These are phyloP conservation scores for Drosophila neonasuta DNA, from an alignment of 2,888 invertebrate species.

Conservation along the genomic window DNA sequence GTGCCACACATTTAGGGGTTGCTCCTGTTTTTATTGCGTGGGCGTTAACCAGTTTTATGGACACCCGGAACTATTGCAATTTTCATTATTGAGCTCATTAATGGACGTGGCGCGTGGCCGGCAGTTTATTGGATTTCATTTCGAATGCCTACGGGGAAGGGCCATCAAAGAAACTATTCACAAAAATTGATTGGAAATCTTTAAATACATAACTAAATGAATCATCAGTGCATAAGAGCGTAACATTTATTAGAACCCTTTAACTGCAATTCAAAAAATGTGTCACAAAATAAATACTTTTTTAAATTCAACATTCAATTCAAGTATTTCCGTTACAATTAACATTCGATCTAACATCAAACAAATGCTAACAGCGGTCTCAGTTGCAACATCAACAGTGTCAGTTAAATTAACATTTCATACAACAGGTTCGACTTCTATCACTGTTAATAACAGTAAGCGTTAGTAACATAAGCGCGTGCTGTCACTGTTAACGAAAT, in stretches of 20 bases:
- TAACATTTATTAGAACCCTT: too few species aligned
- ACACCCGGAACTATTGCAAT: constrained; percentile 64
- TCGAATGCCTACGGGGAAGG: background rate
- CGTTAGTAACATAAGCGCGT: background rate
- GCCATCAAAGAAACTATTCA: background rate
- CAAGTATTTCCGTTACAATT: background rate
- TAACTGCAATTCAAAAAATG: too few species aligned
- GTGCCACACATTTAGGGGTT: constrained; percentile 61
- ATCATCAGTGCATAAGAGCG: too few species aligned
- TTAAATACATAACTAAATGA: background rate
- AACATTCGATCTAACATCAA: constrained; percentile 29
- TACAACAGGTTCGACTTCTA: constrained; percentile 55
- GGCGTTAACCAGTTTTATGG: constrained; percentile 69
- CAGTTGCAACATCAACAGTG: constrained; percentile 24
- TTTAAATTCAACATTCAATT: constrained; percentile 6
- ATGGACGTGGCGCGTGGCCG: constrained; percentile 46
- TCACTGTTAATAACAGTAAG: constrained; percentile 17
- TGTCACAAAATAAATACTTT: too few species aligned
- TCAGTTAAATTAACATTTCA: constrained; percentile 38
- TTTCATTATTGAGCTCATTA: constrained; percentile 58
- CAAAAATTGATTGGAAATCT: background rate
- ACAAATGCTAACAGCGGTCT: constrained; percentile 14
- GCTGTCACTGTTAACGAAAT: constrained; percentile 21
- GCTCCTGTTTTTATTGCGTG: constrained; percentile 64
- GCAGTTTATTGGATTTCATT: constrained; percentile 41